Percentiles rank a stretch among this genome's conserved stretches.
Evolutionary conservation across 2,797 vertebrate genomes (phyloP).

Genomic region (Myoxocephalus aenaeus): DNA sequence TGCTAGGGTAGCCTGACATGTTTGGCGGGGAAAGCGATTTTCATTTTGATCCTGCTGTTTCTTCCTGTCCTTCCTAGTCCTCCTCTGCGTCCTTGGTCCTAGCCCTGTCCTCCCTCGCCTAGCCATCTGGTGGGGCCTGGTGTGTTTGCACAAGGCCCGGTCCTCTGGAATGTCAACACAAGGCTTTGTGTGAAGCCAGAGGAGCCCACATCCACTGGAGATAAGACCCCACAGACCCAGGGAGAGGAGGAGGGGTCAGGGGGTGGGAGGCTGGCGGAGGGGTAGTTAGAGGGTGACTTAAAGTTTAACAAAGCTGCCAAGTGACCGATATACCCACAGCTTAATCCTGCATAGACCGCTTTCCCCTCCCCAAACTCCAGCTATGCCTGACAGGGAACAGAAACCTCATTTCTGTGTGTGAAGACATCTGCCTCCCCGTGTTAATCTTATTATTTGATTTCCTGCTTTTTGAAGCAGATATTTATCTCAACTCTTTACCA

Average conservation of each 20-base stretch:
- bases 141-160: slow-evolving; percentile 83
- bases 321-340: slow-evolving; percentile 39
- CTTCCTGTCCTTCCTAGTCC: slow-evolving; percentile 52
- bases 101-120: slow-evolving; percentile 58
- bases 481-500: slow-evolving; percentile 16
- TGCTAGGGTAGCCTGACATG: slow-evolving; percentile 48
- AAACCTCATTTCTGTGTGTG: slow-evolving; percentile 16
- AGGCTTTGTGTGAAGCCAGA: slow-evolving; percentile 77
- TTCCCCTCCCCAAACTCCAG: slow-evolving; percentile 17
- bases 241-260: slow-evolving; percentile 43
- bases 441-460: slow-evolving; percentile 33
- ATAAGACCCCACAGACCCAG: slow-evolving; percentile 72
- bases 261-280: slow-evolving; percentile 29
- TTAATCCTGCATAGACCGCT: slow-evolving; percentile 50
- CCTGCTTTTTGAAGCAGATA: slow-evolving; percentile 25
- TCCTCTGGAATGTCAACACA: slow-evolving; percentile 87
- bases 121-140: slow-evolving; percentile 77
- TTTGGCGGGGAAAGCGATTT: slow-evolving; percentile 37
- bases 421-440: background rate
- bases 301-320: slow-evolving; percentile 70
- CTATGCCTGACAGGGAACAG: slow-evolving; percentile 8
- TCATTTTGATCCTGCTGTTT: slow-evolving; percentile 43
- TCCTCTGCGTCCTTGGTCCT: slow-evolving; percentile 54
- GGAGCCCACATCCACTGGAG: slow-evolving; percentile 77
- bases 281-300: slow-evolving; percentile 58